Percentiles rank a stretch among this genome's conserved stretches.
phyloP scores from a whole-genome alignment of 2,113 vertebrate genomes.

The Casuarius casuarius region DNA sequence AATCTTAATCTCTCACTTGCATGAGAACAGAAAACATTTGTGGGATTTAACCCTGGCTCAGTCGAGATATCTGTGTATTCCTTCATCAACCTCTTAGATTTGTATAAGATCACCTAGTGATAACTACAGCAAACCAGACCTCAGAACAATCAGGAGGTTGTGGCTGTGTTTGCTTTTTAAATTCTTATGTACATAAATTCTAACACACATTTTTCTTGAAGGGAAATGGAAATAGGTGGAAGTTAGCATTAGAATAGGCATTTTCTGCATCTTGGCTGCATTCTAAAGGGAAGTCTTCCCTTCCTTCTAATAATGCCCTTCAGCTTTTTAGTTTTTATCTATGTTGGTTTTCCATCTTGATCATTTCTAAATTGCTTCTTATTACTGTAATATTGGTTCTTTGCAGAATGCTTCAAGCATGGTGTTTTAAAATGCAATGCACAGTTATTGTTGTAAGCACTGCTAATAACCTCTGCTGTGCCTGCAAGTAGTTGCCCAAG shows the following conservation, averaged over 20 bases:
- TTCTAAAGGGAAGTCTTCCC: not conserved
- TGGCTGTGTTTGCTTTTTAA: constrained; percentile 32
- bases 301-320: constrained; percentile 21
- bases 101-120: not conserved
- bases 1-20: not conserved
- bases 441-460: not conserved
- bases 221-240: not conserved
- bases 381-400: constrained; percentile 4
- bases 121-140: fast-evolving
- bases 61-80: not conserved
- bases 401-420: not conserved
- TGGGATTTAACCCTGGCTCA: not conserved
- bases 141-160: not conserved
- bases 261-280: not conserved
- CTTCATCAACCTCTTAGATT: not conserved
- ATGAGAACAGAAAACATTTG: not conserved
- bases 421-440: not conserved
- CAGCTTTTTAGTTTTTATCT: constrained; percentile 27
- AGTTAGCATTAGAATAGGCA: not conserved
- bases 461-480: not conserved
- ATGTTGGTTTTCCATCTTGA: constrained; percentile 39
- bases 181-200: not conserved
- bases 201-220: not conserved
- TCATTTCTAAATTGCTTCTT: constrained; percentile 49
- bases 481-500: not conserved